phyloP scores from a whole-genome alignment of 2,797 vertebrate genomes.

The Phaenicophaeus curvirostris region DNA sequence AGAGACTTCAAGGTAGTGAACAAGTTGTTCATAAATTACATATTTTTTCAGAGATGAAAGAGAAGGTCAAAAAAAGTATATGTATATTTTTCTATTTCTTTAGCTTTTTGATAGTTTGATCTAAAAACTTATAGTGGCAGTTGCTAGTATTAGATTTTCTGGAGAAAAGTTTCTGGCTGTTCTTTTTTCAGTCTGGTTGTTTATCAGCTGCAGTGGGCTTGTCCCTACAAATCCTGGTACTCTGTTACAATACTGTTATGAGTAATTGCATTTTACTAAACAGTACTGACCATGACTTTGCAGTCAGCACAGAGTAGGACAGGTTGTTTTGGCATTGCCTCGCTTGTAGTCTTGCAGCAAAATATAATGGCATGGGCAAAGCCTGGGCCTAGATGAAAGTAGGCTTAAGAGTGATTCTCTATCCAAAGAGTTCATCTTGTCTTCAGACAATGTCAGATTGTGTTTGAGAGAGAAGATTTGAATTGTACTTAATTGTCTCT shows the following conservation, averaged over 20 bases:
- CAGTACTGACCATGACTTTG: background rate
- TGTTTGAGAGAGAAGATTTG: background rate
- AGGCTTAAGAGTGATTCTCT: background rate
- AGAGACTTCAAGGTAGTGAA: background rate
- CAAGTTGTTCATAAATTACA: background rate
- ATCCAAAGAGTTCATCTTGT: background rate
- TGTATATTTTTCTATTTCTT: background rate
- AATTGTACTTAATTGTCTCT: background rate
- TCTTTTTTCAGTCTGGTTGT: background rate
- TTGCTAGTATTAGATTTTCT: background rate
- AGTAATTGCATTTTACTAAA: background rate
- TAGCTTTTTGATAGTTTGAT: background rate
- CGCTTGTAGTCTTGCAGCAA: background rate
- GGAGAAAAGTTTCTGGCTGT: background rate
- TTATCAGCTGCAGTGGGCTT: background rate
- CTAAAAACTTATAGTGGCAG: background rate
- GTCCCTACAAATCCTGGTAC: background rate
- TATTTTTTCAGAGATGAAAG: background rate
- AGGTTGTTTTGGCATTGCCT: background rate
- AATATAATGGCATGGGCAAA: background rate
- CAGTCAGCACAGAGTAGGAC: background rate
- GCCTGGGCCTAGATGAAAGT: background rate
- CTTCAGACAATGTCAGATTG: background rate
- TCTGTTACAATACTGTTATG: background rate
- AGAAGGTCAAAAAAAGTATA: background rate